These are phyloP conservation scores for Graptemys geographica DNA, from an alignment of 2,797 vertebrate species.

Conservation along the genomic window DNA sequence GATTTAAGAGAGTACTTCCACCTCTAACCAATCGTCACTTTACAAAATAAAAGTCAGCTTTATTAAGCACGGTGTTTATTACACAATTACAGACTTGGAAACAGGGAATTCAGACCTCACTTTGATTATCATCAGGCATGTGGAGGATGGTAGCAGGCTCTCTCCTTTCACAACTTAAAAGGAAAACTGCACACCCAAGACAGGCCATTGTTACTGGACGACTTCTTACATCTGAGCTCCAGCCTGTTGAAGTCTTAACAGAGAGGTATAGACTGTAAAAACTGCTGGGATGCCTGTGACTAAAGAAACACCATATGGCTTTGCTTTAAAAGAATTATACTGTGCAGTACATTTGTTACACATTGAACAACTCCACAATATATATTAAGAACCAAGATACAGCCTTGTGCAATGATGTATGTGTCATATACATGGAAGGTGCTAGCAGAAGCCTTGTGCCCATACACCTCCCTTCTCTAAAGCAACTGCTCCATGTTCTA, in stretches of 20 bases:
- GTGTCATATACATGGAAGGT: conserved; percentile 33
- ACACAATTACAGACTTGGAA: conserved; percentile 52
- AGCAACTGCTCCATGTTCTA: background rate
- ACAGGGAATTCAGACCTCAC: conserved; percentile 28
- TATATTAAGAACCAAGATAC: background rate
- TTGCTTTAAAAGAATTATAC: background rate
- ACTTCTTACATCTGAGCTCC: background rate
- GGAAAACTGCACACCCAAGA: background rate
- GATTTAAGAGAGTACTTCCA: conserved; percentile 11
- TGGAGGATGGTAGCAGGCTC: conserved; percentile 38
- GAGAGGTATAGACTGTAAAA: background rate
- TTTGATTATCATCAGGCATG: background rate
- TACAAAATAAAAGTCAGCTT: conserved; percentile 81
- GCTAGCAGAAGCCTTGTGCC: conserved; percentile 41
- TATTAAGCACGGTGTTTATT: conserved; percentile 79
- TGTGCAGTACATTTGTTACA: background rate
- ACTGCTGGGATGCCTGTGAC: background rate
- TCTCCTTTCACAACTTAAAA: background rate
- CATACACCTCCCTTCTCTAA: background rate
- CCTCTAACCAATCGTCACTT: conserved; percentile 40
- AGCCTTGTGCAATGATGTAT: background rate
- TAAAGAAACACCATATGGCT: conserved; percentile 2
- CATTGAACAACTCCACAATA: background rate
- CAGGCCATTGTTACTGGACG: background rate
- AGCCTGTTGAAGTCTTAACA: background rate